A percentile compares a stretch with the other conserved stretches of the same genome.
phyloP scores from a whole-genome alignment of 2,888 invertebrate species.

The Timema podura region DNA sequence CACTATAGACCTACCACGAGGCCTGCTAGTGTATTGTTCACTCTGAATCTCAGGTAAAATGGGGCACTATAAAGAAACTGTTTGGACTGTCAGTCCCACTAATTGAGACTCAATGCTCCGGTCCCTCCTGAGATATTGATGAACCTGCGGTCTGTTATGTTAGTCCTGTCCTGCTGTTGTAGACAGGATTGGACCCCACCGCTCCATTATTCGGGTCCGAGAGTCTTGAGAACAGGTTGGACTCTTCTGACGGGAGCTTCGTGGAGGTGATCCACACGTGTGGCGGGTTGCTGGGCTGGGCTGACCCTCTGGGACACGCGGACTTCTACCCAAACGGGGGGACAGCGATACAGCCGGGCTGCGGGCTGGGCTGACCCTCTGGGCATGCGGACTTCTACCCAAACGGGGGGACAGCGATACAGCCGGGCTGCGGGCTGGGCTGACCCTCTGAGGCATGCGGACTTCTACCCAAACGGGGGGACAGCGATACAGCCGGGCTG shows the following conservation, averaged over 20 bases:
- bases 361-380: constrained; percentile 32
- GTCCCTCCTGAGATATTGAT: too few relatives aligned
- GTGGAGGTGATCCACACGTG: constrained; percentile 41
- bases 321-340: constrained; percentile 42
- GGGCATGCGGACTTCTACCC: constrained; percentile 41
- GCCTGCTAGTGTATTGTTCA: too few relatives aligned
- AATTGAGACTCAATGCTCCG: too few relatives aligned
- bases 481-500: constrained; percentile 34
- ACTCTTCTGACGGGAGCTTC: constrained; percentile 38
- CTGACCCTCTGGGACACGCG: constrained; percentile 37
- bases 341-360: constrained; percentile 33
- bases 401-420: constrained; percentile 38
- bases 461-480: constrained; percentile 42
- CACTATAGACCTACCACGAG: too few relatives aligned
- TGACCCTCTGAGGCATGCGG: constrained; percentile 38
- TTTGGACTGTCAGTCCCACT: too few relatives aligned
- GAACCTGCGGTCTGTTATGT: too few relatives aligned
- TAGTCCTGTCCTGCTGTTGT: too few relatives aligned
- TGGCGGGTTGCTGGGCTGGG: constrained; percentile 37
- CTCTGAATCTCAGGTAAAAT: too few relatives aligned
- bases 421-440: constrained; percentile 36
- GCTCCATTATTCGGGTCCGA: constrained; percentile 17
- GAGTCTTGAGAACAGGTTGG: constrained; percentile 30
- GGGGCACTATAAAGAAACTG: too few relatives aligned
- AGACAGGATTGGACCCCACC: constrained; percentile 27